Base-by-base conservation (phyloP, 1,140 invertebrate genomes). In the Papilio helenus region DNA sequence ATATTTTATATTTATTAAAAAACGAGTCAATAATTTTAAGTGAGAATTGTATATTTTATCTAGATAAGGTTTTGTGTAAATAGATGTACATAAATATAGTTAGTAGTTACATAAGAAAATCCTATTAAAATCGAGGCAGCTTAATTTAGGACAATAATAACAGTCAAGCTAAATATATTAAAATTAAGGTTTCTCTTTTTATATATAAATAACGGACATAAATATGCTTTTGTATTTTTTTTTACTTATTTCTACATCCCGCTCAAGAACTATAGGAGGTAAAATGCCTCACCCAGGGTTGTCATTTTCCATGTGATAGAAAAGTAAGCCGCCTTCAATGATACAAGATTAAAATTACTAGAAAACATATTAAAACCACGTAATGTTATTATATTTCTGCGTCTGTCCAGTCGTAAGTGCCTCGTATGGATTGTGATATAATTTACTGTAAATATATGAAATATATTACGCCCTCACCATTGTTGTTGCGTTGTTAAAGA, bases 1-100 rank as follows among this genome's bases (percentile, higher is more conserved):
- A 93, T 87, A 80, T 84, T 88, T 86, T 91, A 93, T 92, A 92
- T 92, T 93, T 90, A 92, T 93, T 89, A 84, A 80, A 85, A 94
- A 93, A 85, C 90, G 87, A 94, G 93, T 94, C 93, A 94, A 85
- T 94, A 94, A 90, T 90, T 89, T 89, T 94, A 93, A 93, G 92
- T 72, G 82, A 89, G 87, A 90, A 92, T 81, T 90, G 88, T 90
- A 92, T 90, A 89, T 87, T 89, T 87, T 89, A 84, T 89, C 82
- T 87, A 89, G 85, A 79, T 87, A 58, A 78, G 84, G 83, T 85
- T 89, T 79, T 84, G 44, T 90, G 86, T 90, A 90, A 88, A 89
- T 92, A 89, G 61, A 23, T 77, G 76, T 77, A 77, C n/a, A 77
- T 76, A 65, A 65, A 68, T 65, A 61, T 77, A 77, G 58, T 12